Conservation (phyloP, 1,140 invertebrate genomes). For the Ceratosolen fusciceps region DNA sequence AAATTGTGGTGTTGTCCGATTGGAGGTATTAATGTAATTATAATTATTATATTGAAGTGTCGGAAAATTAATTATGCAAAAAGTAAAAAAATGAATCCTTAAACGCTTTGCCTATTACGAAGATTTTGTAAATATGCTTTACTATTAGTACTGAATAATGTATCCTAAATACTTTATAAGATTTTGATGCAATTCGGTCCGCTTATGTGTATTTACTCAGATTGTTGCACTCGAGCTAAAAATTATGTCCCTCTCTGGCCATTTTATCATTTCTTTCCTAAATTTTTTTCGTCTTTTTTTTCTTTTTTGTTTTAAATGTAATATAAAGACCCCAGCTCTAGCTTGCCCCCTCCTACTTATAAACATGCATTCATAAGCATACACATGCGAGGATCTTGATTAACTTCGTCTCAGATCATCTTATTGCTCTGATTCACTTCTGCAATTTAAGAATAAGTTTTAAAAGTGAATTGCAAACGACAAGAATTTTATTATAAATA, state of each 20-base stretch:
- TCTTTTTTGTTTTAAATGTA: slow-evolving; percentile 7
- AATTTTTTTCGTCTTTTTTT: slow-evolving; percentile 24
- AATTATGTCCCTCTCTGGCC: slow-evolving; percentile 45
- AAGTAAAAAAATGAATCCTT: neutral
- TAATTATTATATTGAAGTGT: neutral
- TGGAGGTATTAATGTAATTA: neutral
- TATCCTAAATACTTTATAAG: too few species aligned
- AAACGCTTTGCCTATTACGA: neutral
- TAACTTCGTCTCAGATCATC: slow-evolving; percentile 7
- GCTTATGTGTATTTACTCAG: slow-evolving; percentile 57
- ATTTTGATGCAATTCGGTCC: neutral
- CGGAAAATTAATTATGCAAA: neutral
- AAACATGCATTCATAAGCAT: neutral
- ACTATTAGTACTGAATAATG: too few species aligned
- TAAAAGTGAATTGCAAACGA: too few species aligned
- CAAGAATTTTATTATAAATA: too few species aligned
- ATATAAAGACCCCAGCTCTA: neutral
- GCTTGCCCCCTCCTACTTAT: neutral
- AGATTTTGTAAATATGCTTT: neutral
- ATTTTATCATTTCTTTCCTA: slow-evolving; percentile 43
- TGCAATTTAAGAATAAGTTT: too few species aligned
- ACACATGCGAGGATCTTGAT: neutral
- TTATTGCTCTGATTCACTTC: neutral
- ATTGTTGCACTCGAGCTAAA: slow-evolving; percentile 59
- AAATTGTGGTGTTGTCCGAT: neutral